These are phyloP conservation scores for Pyrgus malvae DNA, from an alignment of 2,888 invertebrate genomes.

Conservation along the genomic window DNA sequence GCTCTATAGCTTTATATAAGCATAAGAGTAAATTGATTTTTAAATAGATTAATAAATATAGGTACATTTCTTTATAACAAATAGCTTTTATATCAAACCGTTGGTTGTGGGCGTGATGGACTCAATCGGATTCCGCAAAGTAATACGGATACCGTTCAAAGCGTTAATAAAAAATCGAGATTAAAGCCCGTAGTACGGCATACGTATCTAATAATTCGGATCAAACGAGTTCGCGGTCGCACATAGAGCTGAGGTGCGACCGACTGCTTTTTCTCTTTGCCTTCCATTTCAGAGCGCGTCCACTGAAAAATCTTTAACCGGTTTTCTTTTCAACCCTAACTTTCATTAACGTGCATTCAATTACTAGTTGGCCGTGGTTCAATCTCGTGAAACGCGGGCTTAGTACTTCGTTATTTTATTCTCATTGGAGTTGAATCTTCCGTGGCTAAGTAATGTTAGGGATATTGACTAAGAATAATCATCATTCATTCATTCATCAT, in stretches of 20 bases:
- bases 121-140: not conserved
- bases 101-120: conserved; percentile 1
- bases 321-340: conserved; percentile 28
- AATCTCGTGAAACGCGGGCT: conserved; percentile 19
- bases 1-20: too few relatives aligned
- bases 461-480: not conserved
- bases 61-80: too few relatives aligned
- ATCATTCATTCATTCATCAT: too few relatives aligned
- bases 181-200: conserved; percentile 4
- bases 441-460: not conserved
- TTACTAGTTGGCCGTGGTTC: conserved; percentile 22
- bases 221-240: conserved; percentile 54
- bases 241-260: conserved; percentile 48
- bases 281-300: conserved; percentile 28
- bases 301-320: conserved; percentile 29
- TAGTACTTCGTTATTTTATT: conserved; percentile 7
- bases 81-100: not conserved
- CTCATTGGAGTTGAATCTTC: not conserved
- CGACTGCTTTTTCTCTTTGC: conserved; percentile 47
- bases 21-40: too few relatives aligned
- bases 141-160: not conserved
- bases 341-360: conserved; percentile 28
- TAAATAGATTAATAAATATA: too few relatives aligned
- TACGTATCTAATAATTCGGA: conserved; percentile 55
- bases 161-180: conserved; percentile 4